Evolutionary conservation across 53 echinoderm and acorn worm genomes (phyloP), one percentile per base, ranked within the genome.

Genomic region (Arbacia lixula): DNA sequence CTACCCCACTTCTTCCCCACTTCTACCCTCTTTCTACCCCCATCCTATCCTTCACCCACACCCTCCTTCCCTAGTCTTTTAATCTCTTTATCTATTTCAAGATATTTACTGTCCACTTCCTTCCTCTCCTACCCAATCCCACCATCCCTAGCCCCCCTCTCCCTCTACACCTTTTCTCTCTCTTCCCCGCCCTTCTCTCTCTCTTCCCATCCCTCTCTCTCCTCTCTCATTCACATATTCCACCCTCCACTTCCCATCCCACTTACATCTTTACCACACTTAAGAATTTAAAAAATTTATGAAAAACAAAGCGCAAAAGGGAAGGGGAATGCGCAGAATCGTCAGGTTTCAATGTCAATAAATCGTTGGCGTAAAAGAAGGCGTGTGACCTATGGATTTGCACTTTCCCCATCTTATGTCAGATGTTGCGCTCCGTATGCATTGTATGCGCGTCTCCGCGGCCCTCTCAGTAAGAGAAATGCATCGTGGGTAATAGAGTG

Each of bases 281-380:
- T n/a, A n/a, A n/a, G n/a, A n/a, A n/a, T n/a, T n/a, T n/a, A n/a
- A n/a, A n/a, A n/a, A n/a, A n/a, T n/a, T n/a, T n/a, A n/a, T n/a
- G n/a, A n/a, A n/a, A n/a, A n/a, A n/a, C n/a, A n/a, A n/a, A n/a
- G n/a, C n/a, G n/a, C n/a, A n/a, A n/a, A n/a, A n/a, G n/a, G n/a
- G 69, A 69, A 69, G 69, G 69, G 69, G n/a, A n/a, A n/a, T 69
- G 40, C 43, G 10, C 27, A 69, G 69, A 43, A 69, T 42, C 43
- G n/a, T 69, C 69, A 69, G 29, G 43, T 69, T 69, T 69, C 69
- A 69, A 69, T 42, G 69, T 69, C 69, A 69, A 69, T 69, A 69
- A n/a, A 43, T 43, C 24, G 19, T 1, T 14, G 69, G 25, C 43
- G 27, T 69, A 43, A 69, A 69, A 42, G 46, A 12, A 69, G 69